Base-by-base conservation (phyloP, 2,797 vertebrate species). In the Typhlichthys subterraneus region DNA sequence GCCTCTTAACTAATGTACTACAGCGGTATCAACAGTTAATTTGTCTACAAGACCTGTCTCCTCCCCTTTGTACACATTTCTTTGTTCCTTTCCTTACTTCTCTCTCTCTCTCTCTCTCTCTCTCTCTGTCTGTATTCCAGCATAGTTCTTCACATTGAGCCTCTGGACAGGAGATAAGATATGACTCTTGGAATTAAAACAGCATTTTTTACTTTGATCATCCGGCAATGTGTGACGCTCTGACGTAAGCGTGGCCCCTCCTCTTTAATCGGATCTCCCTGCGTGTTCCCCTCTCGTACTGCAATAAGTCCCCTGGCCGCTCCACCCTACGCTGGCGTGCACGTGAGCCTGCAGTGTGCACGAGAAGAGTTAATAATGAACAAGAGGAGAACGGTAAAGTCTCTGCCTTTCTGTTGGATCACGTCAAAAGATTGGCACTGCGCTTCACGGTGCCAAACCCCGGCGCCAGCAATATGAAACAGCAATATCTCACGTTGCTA, bases 131-230 rank as follows among this genome's bases (percentile, higher is more conserved):
- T 77, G 74, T 88, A 79, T 82, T 76, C 68, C 74, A 83, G 84
- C 79, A 79, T 73, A 73, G 69, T 82, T 85, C 82, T 86, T 69
- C 76, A 79, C 77, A 79, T 90, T 87, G 86, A 91, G 87, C 83
- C 82, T 87, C 85, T 90, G 80, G 82, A 87, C 83, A 82, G 72
- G 72, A 86, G 77, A 91, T 81, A 84, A 90, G 88, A 88, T 89
- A 82, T 82, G 83, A 86, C 90, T 89, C 81, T 82, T 81, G 75
- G 77, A 90, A 92, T 89, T 88, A 91, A 90, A 92, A 89, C 78
- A 85, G 86, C 78, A 83, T 89, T 87, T 87, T 86, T 75, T 72
- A 77, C 88, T 91, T 91, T 91, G 87, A 91, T 91, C 85, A 86
- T 74, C 49, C 65, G 61, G 69, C 81, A 81, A 70, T 76, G 72